phyloP scores from a whole-genome alignment of 1,140 invertebrate species.

The Stegodyphus dumicola region DNA sequence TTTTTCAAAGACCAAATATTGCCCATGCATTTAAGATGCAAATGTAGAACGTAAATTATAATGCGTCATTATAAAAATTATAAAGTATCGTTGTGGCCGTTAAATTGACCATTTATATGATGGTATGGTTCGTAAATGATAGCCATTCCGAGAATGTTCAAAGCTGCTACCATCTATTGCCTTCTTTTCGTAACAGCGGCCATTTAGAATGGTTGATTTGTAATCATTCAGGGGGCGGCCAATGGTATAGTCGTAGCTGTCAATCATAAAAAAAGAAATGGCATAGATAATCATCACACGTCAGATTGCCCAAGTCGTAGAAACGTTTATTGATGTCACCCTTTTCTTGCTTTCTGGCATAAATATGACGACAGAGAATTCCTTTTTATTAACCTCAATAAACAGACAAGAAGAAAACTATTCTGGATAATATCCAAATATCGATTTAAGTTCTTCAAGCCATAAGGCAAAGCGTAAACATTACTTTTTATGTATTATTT shows the following conservation, averaged over 20 bases:
- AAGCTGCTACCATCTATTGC: neutral
- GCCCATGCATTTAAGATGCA: no score
- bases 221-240: no score
- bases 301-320: neutral
- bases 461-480: no score
- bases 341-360: neutral
- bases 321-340: neutral
- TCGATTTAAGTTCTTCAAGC: neutral
- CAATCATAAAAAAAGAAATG: constrained; percentile 21
- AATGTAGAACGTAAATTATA: no score
- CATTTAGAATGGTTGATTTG: neutral
- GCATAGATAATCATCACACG: neutral
- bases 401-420: constrained; percentile 2
- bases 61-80: neutral
- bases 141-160: neutral
- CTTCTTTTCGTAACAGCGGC: constrained; percentile 4
- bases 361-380: neutral
- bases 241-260: neutral
- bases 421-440: constrained; percentile 35
- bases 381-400: constrained; percentile 6
- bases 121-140: constrained; percentile 6
- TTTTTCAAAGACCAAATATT: no score
- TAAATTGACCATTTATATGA: constrained; percentile 6
- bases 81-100: neutral
- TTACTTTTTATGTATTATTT: no score